Evolutionary conservation across 2,888 invertebrate species (phyloP), one percentile per base, ranked within the genome.

Genomic region (Epirrhoe alternata): DNA sequence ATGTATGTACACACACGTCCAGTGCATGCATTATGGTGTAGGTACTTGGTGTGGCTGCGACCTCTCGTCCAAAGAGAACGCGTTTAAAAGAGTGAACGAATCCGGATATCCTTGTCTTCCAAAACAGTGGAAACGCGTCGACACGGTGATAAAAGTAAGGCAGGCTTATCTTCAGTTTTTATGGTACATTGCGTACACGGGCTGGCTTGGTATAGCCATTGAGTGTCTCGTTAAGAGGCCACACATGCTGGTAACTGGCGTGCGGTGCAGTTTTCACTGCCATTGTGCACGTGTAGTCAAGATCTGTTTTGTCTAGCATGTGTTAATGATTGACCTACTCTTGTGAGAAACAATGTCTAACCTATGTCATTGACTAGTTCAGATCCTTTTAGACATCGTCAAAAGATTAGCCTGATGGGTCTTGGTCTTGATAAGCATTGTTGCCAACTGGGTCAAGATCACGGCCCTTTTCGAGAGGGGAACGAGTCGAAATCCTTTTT

Each of bases 121-220:
- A 53, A 54, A 65, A 74, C 77, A 79, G 69, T 83, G 82, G 74
- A 78, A 70, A 69, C 69, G 3, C 55, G 64, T 64, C 45, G 30
- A 45, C 47, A 73, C 74, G 78, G 84, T 87, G 86, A 88, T 90
- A 90, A 90, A 89, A 89, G 79, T 79, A 85, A 85, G 81, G 75
- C 80, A 77, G 75, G 84, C 86, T 89, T 91, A 90, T 90, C 90
- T 89, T 83, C 80, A 71, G 82, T 86, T 90, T 89, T 91, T 90
- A 89, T 88, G 85, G 85, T 81, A 82, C 86, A 81, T 79, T 86
- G 83, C 80, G 82, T 81, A 79, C 80, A 68, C 61, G 78, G 76
- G 76, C 76, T 73, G 76, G 77, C 75, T 74, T 71, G 72, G 75
- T 75, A 73, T 74, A 73, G 74, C 73, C 72, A 76, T 74, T 77